phyloP scores from a whole-genome alignment of 2,888 invertebrate species.

The Eucriotettix oculatus region DNA sequence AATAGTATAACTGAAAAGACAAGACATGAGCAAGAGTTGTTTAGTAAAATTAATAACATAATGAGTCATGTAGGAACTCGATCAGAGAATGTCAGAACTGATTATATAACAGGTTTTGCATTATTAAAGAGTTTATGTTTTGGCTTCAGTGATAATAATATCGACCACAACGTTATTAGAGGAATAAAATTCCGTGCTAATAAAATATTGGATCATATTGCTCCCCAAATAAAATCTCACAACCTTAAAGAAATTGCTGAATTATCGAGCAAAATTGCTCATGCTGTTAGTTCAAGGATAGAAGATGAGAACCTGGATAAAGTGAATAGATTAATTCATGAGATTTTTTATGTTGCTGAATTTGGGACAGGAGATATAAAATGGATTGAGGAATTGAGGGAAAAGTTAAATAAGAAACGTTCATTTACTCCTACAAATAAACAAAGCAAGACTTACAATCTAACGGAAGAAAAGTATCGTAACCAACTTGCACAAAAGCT shows the following conservation, averaged over 20 bases:
- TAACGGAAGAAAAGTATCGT: not conserved
- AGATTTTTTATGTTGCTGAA: slow-evolving; percentile 7
- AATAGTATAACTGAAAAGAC: slow-evolving; percentile 6
- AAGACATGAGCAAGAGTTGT: slow-evolving; percentile 5
- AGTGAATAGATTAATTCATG: not conserved
- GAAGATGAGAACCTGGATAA: slow-evolving; percentile 2
- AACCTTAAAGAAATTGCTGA: not conserved
- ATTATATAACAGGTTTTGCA: not conserved
- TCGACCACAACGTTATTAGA: not conserved
- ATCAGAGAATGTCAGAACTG: not conserved
- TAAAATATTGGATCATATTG: not conserved
- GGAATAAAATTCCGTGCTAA: not conserved
- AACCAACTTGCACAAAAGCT: not conserved
- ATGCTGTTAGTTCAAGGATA: slow-evolving; percentile 2
- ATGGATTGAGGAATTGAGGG: slow-evolving; percentile 4
- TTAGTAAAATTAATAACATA: slow-evolving; percentile 6
- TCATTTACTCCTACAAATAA: not conserved
- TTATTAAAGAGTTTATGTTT: not conserved
- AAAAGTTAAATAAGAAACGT: not conserved
- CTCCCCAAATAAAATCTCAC: not conserved
- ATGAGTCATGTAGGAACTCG: not conserved
- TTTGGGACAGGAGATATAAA: slow-evolving; percentile 2
- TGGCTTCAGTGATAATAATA: not conserved
- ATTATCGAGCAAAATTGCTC: not conserved
- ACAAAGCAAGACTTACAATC: not conserved